phyloP scores from a whole-genome alignment of 2,113 vertebrate species.

The Emydura subglobosa region DNA sequence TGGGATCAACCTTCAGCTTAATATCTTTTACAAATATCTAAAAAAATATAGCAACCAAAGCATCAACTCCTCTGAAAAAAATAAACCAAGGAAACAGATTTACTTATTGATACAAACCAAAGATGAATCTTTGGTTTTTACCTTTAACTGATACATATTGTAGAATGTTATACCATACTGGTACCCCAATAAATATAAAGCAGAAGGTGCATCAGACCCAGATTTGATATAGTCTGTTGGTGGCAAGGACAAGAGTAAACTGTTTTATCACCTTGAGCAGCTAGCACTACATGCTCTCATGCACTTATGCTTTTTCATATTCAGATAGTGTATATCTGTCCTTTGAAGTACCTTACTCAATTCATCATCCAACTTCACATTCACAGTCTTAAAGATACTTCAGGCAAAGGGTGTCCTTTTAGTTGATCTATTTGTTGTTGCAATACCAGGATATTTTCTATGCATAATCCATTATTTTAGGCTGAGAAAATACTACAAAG shows the following conservation, averaged over 20 bases:
- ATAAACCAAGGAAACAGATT: background rate
- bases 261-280: conserved; percentile 55
- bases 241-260: conserved; percentile 40
- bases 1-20: background rate
- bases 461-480: conserved; percentile 44
- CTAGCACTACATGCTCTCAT: conserved; percentile 33
- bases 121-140: fast-evolving
- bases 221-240: conserved; percentile 18
- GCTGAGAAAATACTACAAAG: conserved; percentile 28
- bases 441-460: conserved; percentile 30
- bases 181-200: background rate
- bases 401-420: conserved; percentile 52
- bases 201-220: background rate
- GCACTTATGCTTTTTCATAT: conserved; percentile 61
- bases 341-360: conserved; percentile 53
- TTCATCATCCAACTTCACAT: conserved; percentile 62
- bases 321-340: conserved; percentile 66
- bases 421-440: conserved; percentile 47
- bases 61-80: background rate
- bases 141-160: background rate
- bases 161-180: background rate
- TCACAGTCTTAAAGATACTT: conserved; percentile 44
- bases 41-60: background rate
- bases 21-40: background rate
- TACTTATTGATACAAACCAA: background rate